A percentile compares a stretch with the other conserved stretches of the same genome.
Evolutionary conservation across 1,140 invertebrate species (phyloP).

Genomic region (Drosophila neocordata): DNA sequence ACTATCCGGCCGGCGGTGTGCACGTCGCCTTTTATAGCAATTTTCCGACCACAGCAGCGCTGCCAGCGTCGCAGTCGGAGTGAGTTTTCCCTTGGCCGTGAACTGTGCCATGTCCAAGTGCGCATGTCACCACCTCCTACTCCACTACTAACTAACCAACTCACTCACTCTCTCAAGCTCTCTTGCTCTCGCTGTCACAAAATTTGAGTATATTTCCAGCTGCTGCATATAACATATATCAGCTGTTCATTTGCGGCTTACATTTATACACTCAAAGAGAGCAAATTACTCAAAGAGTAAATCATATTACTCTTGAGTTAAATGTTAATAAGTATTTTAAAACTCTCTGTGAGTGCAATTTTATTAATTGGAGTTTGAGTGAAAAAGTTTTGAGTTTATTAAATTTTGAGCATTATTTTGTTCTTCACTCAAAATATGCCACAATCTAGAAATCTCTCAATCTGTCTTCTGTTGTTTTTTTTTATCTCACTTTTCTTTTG

Average conservation of each 20-base stretch:
- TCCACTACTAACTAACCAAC: slow-evolving; percentile 7
- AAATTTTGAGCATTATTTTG: no score
- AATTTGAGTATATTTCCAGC: slow-evolving; percentile 5
- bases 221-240: slow-evolving; percentile 38
- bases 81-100: slow-evolving; percentile 75
- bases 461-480: neutral
- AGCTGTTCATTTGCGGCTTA: slow-evolving; percentile 21
- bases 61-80: slow-evolving; percentile 38
- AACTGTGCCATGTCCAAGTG: slow-evolving; percentile 32
- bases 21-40: slow-evolving; percentile 67
- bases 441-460: neutral
- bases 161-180: neutral
- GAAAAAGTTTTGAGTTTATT: neutral
- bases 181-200: neutral
- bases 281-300: slow-evolving; percentile 2
- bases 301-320: neutral
- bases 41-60: slow-evolving; percentile 60
- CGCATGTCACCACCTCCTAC: slow-evolving; percentile 2
- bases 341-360: slow-evolving; percentile 3
- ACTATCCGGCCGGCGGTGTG: slow-evolving; percentile 71
- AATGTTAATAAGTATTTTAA: no score
- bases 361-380: neutral
- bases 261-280: neutral
- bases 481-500: no score
- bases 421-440: neutral